A percentile compares a stretch with the other conserved stretches of the same genome.
Evolutionary conservation across 2,797 vertebrate species (phyloP).

Genomic region (Alcedo quadribrachys): DNA sequence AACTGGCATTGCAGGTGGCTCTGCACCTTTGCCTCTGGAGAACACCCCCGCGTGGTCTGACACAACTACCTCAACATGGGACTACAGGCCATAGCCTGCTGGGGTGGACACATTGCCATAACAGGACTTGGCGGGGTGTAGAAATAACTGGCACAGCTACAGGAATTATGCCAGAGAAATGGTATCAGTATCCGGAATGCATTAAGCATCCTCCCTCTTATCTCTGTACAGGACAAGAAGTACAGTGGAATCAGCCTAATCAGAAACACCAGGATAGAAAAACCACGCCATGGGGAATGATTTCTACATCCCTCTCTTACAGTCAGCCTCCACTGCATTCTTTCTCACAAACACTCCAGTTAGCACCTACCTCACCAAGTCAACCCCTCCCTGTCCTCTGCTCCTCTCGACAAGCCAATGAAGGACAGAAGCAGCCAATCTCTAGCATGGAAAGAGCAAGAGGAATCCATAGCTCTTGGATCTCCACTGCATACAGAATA

Average conservation of each 20-base stretch:
- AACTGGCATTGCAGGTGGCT: background rate
- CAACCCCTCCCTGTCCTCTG: background rate
- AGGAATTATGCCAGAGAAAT: background rate
- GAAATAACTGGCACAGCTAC: rapidly evolving
- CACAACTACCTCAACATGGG: background rate
- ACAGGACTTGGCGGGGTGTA: background rate
- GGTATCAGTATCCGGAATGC: background rate
- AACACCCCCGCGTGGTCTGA: background rate
- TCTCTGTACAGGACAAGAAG: conserved; percentile 30
- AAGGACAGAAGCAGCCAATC: background rate
- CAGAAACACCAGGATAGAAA: background rate
- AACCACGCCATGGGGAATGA: rapidly evolving
- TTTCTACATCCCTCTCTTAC: background rate
- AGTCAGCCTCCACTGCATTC: background rate
- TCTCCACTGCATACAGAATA: background rate
- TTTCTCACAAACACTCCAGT: background rate
- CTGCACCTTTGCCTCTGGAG: background rate
- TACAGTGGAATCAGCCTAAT: background rate
- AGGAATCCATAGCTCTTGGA: background rate
- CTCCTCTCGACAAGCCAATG: background rate
- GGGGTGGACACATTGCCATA: background rate
- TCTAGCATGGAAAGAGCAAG: background rate
- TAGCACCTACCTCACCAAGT: background rate
- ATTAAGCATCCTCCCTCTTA: background rate
- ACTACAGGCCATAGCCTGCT: background rate